Percentiles rank a stretch among this genome's conserved stretches.
Conservation (phyloP, 1,140 invertebrate genomes). For the Apolygus lucorum region DNA sequence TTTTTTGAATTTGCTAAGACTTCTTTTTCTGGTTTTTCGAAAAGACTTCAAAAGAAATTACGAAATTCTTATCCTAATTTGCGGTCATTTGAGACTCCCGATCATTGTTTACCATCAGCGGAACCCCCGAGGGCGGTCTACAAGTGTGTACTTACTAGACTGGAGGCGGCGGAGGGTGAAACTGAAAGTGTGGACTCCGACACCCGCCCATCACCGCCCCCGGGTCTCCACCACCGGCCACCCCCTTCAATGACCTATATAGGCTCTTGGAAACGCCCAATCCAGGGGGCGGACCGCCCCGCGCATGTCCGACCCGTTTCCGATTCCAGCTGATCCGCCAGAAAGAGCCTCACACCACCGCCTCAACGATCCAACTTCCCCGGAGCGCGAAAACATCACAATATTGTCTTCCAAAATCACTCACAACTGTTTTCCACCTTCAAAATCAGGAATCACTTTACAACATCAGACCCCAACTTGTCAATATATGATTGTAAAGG, state of each 20-base stretch:
- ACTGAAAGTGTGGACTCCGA: not conserved
- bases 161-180: constrained; percentile 14
- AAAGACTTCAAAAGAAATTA: no score
- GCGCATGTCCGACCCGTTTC: constrained; percentile 10
- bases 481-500: no score
- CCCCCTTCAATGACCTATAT: not conserved
- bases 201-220: no score
- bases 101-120: not conserved
- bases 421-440: no score
- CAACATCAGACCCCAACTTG: no score
- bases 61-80: no score
- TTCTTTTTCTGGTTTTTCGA: no score
- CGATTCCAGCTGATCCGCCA: not conserved
- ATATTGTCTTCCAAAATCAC: no score
- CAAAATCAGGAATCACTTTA: no score
- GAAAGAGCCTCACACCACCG: not conserved
- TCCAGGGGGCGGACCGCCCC: not conserved
- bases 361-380: no score
- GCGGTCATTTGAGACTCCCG: not conserved
- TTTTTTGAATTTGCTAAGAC: no score
- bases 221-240: not conserved
- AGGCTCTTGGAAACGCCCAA: constrained; percentile 1
- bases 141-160: constrained; percentile 7
- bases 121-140: not conserved
- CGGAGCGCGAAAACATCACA: no score